These are phyloP conservation scores for Triops longicaudatus DNA, from an alignment of 1,140 invertebrate genomes.

Conservation along the genomic window DNA sequence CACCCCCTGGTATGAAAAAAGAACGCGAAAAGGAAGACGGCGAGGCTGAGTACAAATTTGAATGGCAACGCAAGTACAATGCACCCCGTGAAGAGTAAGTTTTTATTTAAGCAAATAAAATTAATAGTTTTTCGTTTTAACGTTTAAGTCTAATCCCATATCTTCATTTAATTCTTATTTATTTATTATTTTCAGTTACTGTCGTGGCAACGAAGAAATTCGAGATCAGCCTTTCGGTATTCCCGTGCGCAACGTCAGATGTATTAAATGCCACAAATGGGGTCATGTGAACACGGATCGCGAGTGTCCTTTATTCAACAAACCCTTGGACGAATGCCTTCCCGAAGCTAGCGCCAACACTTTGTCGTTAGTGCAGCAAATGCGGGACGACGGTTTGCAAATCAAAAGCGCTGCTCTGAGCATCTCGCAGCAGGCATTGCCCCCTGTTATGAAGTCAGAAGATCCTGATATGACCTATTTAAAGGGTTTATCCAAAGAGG, in stretches of 20 bases:
- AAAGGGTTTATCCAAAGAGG: neutral
- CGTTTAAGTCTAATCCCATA: no score
- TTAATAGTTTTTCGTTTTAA: no score
- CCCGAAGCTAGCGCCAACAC: slow-evolving; percentile 46
- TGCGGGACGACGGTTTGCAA: slow-evolving; percentile 83
- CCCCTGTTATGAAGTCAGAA: slow-evolving; percentile 40
- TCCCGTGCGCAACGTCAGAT: slow-evolving; percentile 91
- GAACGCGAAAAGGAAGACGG: slow-evolving; percentile 83
- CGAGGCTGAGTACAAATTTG: slow-evolving; percentile 96
- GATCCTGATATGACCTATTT: slow-evolving; percentile 14
- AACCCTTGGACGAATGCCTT: slow-evolving; percentile 45
- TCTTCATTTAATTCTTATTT: slow-evolving; percentile 16
- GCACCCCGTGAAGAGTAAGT: slow-evolving; percentile 80
- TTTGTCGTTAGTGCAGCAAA: slow-evolving; percentile 71
- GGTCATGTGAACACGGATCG: slow-evolving; percentile 97
- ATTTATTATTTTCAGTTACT: slow-evolving; percentile 56
- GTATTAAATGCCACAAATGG: slow-evolving; percentile 99
- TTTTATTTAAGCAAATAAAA: slow-evolving; percentile 18
- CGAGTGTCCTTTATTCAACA: slow-evolving; percentile 87
- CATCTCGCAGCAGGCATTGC: slow-evolving; percentile 48
- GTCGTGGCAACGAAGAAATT: slow-evolving; percentile 91
- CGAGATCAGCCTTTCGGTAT: slow-evolving; percentile 98
- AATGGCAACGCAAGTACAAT: slow-evolving; percentile 98
- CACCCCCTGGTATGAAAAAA: slow-evolving; percentile 91
- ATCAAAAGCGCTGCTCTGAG: slow-evolving; percentile 66